Base-by-base conservation (phyloP, 2,888 invertebrate genomes). In the Sesia apiformis region DNA sequence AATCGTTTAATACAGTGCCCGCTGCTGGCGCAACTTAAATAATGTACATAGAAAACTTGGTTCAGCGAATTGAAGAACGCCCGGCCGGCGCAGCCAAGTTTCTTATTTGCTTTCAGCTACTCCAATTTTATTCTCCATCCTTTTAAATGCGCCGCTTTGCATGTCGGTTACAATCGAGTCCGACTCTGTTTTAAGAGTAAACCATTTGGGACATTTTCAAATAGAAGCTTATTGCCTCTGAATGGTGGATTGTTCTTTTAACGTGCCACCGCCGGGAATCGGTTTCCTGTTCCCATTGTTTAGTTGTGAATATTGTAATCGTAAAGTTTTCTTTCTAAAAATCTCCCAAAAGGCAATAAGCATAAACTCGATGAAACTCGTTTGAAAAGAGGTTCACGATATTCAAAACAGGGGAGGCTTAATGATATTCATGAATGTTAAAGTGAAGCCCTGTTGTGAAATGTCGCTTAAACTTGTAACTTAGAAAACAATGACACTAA, bases 401-500 rank as follows among this genome's bases (percentile, higher is more conserved):
- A 85, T 84, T 84, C 82, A 82, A 81, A 83, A 78, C 77, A 75
- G 76, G 81, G 78, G 74, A 72, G 74, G 72, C 72, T 80, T 86
- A 83, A 86, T 84, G 78, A 72, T 85, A 85, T 87, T 86, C 86
- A 86, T 86, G 84, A 85, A 85, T 81, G 81, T 78, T 82, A 75
- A 82, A 81, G 78, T 78, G 72, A 70, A 74, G 76, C 75, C 75
- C 72, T 76, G 78, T 80, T 81, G 78, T 79, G 81, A 82, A 81
- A 84, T 78, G 84, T 81, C 79, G 78, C 81, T 82, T 80, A 81
- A 78, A 81, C 82, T 84, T 81, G 81, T 81, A 84, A 84, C 73
- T 86, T 82, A 79, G 79, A 72, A 84, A 87, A 86, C 85, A 88
- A 87, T 85, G 84, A 84, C 81, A 82, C 82, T 80, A 84, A 84